Conservation (phyloP, 2,113 vertebrate species). For the Rhinichthys klamathensis region DNA sequence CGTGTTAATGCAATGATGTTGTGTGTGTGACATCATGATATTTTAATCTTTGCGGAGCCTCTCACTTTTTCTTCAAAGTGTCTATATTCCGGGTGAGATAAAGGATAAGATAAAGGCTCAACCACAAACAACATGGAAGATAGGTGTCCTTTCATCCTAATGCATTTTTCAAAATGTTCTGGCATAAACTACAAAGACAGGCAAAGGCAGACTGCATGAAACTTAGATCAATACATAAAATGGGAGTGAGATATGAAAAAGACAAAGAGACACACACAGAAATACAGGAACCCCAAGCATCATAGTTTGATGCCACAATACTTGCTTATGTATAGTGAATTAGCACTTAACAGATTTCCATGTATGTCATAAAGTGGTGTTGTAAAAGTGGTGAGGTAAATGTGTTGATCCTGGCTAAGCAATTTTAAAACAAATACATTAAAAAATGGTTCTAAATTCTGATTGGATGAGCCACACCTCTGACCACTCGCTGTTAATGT, state of each 20-base stretch:
- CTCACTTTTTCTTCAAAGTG: neutral
- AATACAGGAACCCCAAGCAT: neutral
- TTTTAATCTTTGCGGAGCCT: neutral
- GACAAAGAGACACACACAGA: neutral
- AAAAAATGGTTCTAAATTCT: neutral
- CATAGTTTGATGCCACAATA: neutral
- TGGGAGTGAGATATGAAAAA: conserved; percentile 16
- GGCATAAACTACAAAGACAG: neutral
- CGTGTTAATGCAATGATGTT: neutral
- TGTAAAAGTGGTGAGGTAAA: neutral
- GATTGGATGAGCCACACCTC: neutral
- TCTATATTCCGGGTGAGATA: neutral
- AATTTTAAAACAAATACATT: neutral
- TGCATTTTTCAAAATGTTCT: neutral
- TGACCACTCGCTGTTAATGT: neutral
- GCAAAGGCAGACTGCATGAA: neutral
- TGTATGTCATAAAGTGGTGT: neutral
- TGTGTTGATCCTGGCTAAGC: neutral
- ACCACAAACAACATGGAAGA: neutral
- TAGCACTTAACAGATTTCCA: conserved; percentile 16
- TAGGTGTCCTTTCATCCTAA: neutral
- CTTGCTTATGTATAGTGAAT: neutral
- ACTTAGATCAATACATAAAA: conserved; percentile 3
- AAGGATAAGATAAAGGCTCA: neutral
- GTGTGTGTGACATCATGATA: neutral